Evolutionary conservation across 2,888 invertebrate species (phyloP).

Genomic region (Rotaria sp.): DNA sequence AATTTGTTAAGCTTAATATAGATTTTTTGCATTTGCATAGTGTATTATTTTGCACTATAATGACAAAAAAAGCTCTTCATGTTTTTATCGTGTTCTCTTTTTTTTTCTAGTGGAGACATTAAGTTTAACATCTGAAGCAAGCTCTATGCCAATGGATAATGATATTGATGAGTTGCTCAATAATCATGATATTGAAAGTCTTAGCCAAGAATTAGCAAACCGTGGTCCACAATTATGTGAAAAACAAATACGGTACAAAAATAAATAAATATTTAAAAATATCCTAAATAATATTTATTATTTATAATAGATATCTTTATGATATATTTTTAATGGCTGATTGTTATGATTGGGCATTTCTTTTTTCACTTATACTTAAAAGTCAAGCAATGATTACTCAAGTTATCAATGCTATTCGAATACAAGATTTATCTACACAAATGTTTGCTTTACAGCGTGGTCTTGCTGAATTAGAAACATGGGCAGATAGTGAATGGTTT

Average conservation of each 20-base stretch:
- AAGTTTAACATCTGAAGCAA: constrained; percentile 27
- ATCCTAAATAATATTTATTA: neutral
- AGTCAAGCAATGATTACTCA: constrained; percentile 28
- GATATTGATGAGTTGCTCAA: neutral
- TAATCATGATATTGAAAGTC: constrained; percentile 23
- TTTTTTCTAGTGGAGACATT: neutral
- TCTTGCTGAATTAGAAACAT: constrained; percentile 30
- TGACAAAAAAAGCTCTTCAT: neutral
- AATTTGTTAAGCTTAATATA: too few relatives aligned
- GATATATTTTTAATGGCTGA: constrained; percentile 32
- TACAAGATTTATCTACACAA: neutral
- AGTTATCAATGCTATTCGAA: constrained; percentile 25
- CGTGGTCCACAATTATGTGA: constrained; percentile 25
- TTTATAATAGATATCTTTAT: neutral
- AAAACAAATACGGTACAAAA: neutral
- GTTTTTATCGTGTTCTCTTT: neutral
- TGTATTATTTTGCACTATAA: too few relatives aligned
- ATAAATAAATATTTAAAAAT: neutral
- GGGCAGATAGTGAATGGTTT: constrained; percentile 37
- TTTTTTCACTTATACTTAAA: constrained; percentile 29
- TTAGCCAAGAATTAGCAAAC: constrained; percentile 21
- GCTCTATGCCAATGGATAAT: constrained; percentile 2
- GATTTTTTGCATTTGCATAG: too few relatives aligned
- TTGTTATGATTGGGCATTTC: constrained; percentile 38
- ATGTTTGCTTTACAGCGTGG: constrained; percentile 29